These are phyloP conservation scores for Calliphora vomitoria DNA, from an alignment of 2,888 invertebrate genomes.

Conservation along the genomic window DNA sequence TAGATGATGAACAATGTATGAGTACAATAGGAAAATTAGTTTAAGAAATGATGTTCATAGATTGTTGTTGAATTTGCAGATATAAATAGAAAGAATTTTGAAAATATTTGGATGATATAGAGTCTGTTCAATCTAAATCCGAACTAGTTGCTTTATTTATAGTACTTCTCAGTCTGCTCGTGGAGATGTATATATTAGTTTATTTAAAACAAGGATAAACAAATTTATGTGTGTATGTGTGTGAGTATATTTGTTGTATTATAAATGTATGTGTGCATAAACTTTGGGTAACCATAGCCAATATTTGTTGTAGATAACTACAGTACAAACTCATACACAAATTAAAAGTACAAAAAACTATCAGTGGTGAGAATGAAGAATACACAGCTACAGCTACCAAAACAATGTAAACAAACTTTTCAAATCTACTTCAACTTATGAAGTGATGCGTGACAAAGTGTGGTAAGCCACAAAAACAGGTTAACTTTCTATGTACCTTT, in stretches of 20 bases:
- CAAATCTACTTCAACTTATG: slow-evolving; percentile 64
- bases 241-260: slow-evolving; percentile 3
- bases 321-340: slow-evolving; percentile 13
- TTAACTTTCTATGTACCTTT: slow-evolving; percentile 9
- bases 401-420: slow-evolving; percentile 61
- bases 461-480: slow-evolving; percentile 57
- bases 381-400: slow-evolving; percentile 15
- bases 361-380: not conserved
- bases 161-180: not conserved
- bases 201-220: not conserved
- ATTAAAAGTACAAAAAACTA: slow-evolving; percentile 2
- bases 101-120: too few species aligned
- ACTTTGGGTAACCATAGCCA: slow-evolving; percentile 56
- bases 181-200: not conserved
- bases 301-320: slow-evolving; percentile 60
- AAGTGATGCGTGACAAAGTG: slow-evolving; percentile 67
- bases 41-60: not conserved
- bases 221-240: not conserved
- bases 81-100: too few species aligned
- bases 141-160: not conserved
- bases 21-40: not conserved
- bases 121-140: too few species aligned
- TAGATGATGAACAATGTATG: not conserved
- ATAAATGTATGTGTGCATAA: slow-evolving; percentile 28
- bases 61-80: too few species aligned